These are phyloP conservation scores for Noctuana brunneofusca DNA, from an alignment of 2,888 invertebrate species.

Conservation along the genomic window DNA sequence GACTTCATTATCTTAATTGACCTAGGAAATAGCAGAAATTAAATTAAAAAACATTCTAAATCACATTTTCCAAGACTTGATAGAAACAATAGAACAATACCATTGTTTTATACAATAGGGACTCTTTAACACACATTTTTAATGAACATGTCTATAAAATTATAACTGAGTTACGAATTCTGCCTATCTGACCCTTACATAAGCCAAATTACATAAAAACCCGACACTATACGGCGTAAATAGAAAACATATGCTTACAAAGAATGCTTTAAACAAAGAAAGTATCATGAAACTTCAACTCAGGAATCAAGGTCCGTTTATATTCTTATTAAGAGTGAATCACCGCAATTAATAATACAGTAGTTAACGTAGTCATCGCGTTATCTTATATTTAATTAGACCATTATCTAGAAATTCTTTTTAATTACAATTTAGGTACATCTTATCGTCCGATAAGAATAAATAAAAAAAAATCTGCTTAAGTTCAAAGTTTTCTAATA, in stretches of 20 bases:
- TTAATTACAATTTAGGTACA: not conserved
- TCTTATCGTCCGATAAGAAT: slow-evolving; percentile 3
- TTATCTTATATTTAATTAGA: slow-evolving; percentile 15
- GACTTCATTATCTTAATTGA: no score
- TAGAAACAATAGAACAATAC: no score
- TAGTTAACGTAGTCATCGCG: not conserved
- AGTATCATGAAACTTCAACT: not conserved
- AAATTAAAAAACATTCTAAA: no score
- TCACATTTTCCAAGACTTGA: no score
- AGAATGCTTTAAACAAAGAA: slow-evolving; percentile 20
- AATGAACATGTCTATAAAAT: no score
- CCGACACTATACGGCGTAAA: not conserved
- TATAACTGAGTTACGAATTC: not conserved
- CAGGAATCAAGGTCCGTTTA: not conserved
- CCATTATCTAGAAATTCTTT: slow-evolving; percentile 8
- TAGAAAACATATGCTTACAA: slow-evolving; percentile 9
- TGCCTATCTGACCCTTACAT: not conserved
- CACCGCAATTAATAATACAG: not conserved
- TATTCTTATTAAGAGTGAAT: not conserved
- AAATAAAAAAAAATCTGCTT: not conserved
- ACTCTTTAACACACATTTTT: no score
- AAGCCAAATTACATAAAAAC: not conserved
- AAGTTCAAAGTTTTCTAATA: not conserved
- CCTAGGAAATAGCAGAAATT: no score
- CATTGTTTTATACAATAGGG: no score